A percentile compares a stretch with the other conserved stretches of the same genome.
These are phyloP conservation scores for Syritta pipiens DNA, from an alignment of 2,888 invertebrate species.

Conservation along the genomic window DNA sequence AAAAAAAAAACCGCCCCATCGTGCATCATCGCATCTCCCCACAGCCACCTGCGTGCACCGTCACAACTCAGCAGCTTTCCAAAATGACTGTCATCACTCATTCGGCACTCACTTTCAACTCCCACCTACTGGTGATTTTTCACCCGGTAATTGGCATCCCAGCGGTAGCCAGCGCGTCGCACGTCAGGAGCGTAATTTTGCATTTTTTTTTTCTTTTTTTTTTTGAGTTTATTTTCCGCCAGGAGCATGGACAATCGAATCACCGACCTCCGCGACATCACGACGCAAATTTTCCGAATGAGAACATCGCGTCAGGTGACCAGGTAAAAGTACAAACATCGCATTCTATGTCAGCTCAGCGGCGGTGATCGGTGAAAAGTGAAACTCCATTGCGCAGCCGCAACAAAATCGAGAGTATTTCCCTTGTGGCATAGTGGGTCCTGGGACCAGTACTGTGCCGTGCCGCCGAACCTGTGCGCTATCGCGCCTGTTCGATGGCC, in stretches of 20 bases:
- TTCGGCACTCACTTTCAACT: constrained; percentile 37
- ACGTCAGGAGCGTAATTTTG: too few relatives aligned
- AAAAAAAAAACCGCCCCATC: too few relatives aligned
- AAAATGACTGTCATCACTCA: constrained; percentile 38
- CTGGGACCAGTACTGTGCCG: constrained; percentile 28
- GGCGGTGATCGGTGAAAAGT: constrained; percentile 36
- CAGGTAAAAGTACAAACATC: constrained; percentile 55
- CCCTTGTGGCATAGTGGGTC: constrained; percentile 61
- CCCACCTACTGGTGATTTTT: constrained; percentile 48
- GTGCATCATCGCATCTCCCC: too few relatives aligned
- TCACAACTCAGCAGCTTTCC: constrained; percentile 17
- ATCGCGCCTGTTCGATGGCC: constrained; percentile 45
- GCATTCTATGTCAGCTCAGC: constrained; percentile 44
- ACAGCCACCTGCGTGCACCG: too few relatives aligned
- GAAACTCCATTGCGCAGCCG: constrained; percentile 45
- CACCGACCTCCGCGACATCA: too few relatives aligned
- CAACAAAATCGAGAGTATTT: constrained; percentile 69
- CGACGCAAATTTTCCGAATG: constrained; percentile 13
- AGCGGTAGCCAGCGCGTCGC: constrained; percentile 46
- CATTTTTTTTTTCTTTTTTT: too few relatives aligned
- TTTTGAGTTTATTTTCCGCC: too few relatives aligned
- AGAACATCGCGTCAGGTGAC: constrained; percentile 33
- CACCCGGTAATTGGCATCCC: constrained; percentile 32
- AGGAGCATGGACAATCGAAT: too few relatives aligned
- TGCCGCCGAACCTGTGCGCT: constrained; percentile 13